Percentiles rank a stretch among this genome's conserved stretches.
phyloP scores from a whole-genome alignment of 1,140 invertebrate species.

The Pollicipes pollicipes region DNA sequence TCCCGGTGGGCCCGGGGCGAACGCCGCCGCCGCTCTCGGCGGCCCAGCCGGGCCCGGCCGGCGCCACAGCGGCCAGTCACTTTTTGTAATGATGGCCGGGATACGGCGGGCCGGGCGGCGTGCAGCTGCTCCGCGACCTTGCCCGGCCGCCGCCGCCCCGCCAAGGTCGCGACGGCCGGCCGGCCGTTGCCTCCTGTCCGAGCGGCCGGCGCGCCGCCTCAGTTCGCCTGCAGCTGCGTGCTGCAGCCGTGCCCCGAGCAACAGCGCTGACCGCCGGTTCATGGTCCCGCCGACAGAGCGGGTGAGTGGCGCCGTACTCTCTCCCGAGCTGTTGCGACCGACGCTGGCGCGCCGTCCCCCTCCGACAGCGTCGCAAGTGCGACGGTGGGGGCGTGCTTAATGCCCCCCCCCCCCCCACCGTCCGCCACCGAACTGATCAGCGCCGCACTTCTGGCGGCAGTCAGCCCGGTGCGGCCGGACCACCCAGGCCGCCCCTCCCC shows the following conservation, averaged over 20 bases:
- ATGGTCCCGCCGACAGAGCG: background rate
- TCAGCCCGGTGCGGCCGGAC: background rate
- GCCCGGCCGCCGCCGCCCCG: too few species aligned
- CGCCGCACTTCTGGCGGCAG: background rate
- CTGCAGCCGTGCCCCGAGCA: too few species aligned
- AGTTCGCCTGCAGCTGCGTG: background rate
- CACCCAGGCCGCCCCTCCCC: background rate
- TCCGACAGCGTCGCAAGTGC: too few species aligned
- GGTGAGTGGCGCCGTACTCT: too few species aligned
- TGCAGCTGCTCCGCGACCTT: background rate
- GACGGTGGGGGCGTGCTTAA: too few species aligned
- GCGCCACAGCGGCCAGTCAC: background rate
- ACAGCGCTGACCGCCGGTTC: background rate
- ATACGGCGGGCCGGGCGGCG: background rate
- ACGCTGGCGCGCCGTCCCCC: too few species aligned
- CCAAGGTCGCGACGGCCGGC: background rate
- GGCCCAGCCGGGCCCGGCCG: too few species aligned
- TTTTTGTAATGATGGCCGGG: background rate
- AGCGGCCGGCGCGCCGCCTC: too few species aligned
- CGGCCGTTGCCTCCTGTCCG: background rate
- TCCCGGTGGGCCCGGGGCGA: background rate
- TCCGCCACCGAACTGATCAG: too few species aligned
- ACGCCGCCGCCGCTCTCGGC: too few species aligned
- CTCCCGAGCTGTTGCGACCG: too few species aligned
- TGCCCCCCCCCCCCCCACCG: too few species aligned